phyloP scores from a whole-genome alignment of 2,113 vertebrate species.

The Pardalotus punctatus region DNA sequence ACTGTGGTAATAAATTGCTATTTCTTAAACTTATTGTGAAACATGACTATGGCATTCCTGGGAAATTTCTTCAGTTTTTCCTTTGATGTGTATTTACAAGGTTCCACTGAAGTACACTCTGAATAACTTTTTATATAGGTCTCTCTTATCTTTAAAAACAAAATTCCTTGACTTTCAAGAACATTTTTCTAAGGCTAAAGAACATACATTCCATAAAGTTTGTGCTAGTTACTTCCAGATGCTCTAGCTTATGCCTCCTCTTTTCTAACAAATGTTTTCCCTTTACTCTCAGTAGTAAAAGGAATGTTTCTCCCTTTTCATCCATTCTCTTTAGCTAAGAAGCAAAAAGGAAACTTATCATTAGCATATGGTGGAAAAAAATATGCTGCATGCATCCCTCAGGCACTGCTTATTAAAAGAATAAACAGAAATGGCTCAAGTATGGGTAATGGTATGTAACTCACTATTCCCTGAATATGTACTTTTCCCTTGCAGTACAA shows the following conservation, averaged over 20 bases:
- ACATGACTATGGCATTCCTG: neutral
- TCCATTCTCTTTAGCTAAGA: conserved; percentile 37
- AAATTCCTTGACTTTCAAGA: neutral
- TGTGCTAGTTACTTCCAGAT: conserved; percentile 57
- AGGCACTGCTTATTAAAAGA: conserved; percentile 12
- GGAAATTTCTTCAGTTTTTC: neutral
- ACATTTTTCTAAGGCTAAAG: neutral
- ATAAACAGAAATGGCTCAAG: neutral
- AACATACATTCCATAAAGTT: neutral
- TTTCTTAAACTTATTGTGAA: neutral
- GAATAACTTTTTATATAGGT: neutral
- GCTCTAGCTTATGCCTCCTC: conserved; percentile 3
- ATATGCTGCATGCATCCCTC: neutral
- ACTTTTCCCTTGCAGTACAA: neutral
- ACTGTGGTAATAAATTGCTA: neutral
- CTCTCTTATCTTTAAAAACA: neutral
- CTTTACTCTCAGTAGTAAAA: conserved; percentile 22
- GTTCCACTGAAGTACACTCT: neutral
- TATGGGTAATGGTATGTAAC: neutral
- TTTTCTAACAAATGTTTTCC: conserved; percentile 27
- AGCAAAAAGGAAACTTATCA: neutral
- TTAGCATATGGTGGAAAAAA: conserved; percentile 47
- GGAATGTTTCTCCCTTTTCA: conserved; percentile 15
- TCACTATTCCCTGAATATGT: neutral
- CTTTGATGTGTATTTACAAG: neutral